Conservation (phyloP, 2,113 vertebrate species). For the Nesoenas mayeri region DNA sequence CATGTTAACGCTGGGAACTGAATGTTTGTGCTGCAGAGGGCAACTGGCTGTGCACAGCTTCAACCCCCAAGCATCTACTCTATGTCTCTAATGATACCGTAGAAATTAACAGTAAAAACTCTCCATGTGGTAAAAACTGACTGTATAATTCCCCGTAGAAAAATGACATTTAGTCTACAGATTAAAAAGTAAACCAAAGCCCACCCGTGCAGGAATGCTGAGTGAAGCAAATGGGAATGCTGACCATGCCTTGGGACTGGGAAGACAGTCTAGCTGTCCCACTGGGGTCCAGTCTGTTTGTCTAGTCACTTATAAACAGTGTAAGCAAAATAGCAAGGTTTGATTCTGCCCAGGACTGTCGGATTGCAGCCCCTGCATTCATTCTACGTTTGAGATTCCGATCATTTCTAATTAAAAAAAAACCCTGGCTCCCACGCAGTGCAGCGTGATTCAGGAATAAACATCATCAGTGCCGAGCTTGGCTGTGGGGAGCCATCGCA, state of each 20-base stretch:
- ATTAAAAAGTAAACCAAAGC: background rate
- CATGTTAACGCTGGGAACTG: background rate
- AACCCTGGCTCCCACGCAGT: background rate
- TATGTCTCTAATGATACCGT: background rate
- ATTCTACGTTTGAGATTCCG: background rate
- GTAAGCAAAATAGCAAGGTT: background rate
- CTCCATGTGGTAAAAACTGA: background rate
- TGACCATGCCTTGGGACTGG: background rate
- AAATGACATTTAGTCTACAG: background rate
- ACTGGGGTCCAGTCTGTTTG: background rate
- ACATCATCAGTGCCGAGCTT: fast-evolving
- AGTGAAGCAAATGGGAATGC: background rate
- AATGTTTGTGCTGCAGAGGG: background rate
- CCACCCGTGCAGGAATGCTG: background rate
- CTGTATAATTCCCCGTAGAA: background rate
- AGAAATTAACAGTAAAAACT: background rate
- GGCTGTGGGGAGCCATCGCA: background rate
- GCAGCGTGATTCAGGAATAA: background rate
- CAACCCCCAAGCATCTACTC: background rate
- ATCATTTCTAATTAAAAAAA: background rate
- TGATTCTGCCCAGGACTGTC: background rate
- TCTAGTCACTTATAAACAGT: background rate
- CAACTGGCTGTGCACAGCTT: background rate
- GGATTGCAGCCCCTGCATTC: background rate
- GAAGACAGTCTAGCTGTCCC: background rate